These are phyloP conservation scores for Chelonia mydas DNA, from an alignment of 2,797 vertebrate species.

Conservation along the genomic window DNA sequence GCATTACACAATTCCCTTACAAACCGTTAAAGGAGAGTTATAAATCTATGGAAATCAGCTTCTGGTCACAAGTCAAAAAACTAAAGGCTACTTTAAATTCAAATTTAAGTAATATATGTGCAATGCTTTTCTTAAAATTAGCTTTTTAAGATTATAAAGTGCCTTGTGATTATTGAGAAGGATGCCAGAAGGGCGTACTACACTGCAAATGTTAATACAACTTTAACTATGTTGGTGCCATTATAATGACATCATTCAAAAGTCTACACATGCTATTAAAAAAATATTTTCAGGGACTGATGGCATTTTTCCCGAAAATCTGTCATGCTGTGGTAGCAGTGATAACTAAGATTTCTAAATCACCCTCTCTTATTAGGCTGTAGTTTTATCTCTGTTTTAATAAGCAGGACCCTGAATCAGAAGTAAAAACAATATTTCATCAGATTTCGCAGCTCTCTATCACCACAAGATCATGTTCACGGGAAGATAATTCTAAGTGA, in stretches of 20 bases:
- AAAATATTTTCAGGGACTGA: background rate
- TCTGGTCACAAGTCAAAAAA: background rate
- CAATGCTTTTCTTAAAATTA: background rate
- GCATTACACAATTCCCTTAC: background rate
- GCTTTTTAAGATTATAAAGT: background rate
- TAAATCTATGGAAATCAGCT: background rate
- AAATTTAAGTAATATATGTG: background rate
- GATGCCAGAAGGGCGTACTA: background rate
- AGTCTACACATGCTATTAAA: background rate
- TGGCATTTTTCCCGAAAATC: background rate
- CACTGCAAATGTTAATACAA: background rate
- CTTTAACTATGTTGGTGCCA: background rate
- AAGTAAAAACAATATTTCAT: background rate
- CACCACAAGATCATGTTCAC: background rate
- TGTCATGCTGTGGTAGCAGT: background rate
- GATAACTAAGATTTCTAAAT: background rate
- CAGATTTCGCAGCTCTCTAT: background rate
- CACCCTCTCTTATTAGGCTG: background rate
- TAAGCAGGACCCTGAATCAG: fast-evolving
- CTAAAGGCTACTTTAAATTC: background rate
- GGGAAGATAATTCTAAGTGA: background rate
- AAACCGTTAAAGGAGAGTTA: background rate
- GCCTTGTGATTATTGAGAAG: background rate
- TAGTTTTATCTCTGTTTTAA: background rate
- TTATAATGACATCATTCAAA: background rate